Conservation (phyloP, 2,888 invertebrate genomes). For the Rhingia campestris region DNA sequence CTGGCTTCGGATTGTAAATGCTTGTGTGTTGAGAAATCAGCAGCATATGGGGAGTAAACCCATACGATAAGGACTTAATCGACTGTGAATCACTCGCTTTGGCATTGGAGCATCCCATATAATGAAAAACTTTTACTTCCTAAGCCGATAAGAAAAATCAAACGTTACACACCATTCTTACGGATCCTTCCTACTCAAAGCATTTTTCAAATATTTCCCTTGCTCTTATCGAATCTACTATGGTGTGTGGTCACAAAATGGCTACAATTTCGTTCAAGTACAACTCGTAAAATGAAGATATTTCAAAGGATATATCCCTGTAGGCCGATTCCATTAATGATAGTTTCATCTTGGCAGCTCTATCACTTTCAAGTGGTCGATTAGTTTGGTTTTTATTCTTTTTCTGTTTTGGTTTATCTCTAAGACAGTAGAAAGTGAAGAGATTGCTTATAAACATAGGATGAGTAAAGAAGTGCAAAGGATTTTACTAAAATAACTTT, state of each 20-base stretch:
- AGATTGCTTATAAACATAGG: neutral
- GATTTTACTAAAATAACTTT: conserved; percentile 50
- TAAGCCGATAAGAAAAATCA: conserved; percentile 62
- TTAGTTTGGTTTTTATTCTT: conserved; percentile 65
- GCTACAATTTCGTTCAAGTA: conserved; percentile 59
- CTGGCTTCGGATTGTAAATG: conserved; percentile 54
- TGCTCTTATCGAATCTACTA: conserved; percentile 39
- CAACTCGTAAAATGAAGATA: conserved; percentile 70
- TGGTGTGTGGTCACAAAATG: conserved; percentile 62
- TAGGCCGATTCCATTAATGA: conserved; percentile 68
- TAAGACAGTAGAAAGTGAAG: conserved; percentile 18
- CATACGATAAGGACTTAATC: conserved; percentile 68
- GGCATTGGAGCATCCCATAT: conserved; percentile 25
- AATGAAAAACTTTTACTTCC: conserved; percentile 45
- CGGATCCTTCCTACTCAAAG: conserved; percentile 33
- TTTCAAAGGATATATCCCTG: conserved; percentile 61
- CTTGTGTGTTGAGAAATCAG: conserved; percentile 20
- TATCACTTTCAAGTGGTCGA: conserved; percentile 72
- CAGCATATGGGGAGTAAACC: conserved; percentile 19
- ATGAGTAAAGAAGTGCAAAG: conserved; percentile 44
- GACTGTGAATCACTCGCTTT: conserved; percentile 69
- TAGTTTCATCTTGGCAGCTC: conserved; percentile 53
- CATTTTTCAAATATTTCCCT: conserved; percentile 53
- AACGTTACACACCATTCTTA: conserved; percentile 33
- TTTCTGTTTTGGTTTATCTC: conserved; percentile 30